Conservation (phyloP, 2,113 vertebrate genomes). For the Lonchura striata region DNA sequence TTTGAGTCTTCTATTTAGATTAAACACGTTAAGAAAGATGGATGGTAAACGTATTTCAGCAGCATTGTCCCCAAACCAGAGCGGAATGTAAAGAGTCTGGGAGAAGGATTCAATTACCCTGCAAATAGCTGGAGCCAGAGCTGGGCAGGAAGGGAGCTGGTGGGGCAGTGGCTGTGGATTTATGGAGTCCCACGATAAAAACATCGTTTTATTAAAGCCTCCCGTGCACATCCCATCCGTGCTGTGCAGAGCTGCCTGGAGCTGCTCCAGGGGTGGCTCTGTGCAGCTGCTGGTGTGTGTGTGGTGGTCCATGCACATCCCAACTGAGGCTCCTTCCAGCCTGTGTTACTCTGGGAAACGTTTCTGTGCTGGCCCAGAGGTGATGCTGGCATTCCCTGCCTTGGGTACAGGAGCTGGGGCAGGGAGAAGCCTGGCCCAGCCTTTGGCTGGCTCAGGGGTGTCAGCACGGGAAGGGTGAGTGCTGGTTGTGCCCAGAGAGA, state of each 20-base stretch:
- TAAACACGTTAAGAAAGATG: constrained; percentile 90
- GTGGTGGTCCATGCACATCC: rapidly evolving
- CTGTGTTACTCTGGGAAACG: rapidly evolving
- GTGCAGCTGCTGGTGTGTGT: rapidly evolving
- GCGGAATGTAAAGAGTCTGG: constrained; percentile 82
- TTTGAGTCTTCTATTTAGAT: constrained; percentile 89
- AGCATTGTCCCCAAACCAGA: constrained; percentile 84
- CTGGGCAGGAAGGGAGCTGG: constrained; percentile 41
- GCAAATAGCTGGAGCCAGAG: constrained; percentile 69
- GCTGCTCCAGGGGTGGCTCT: rapidly evolving
- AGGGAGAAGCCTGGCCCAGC: neutral
- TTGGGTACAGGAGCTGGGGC: neutral
- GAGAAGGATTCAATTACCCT: constrained; percentile 83
- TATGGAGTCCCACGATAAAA: constrained; percentile 80
- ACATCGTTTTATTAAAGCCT: constrained; percentile 16
- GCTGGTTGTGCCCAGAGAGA: neutral
- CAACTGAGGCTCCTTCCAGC: rapidly evolving
- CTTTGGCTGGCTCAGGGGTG: neutral
- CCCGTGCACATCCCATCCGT: neutral
- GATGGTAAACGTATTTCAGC: constrained; percentile 81
- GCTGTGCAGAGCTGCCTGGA: rapidly evolving
- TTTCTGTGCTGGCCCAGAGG: neutral
- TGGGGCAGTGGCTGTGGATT: constrained; percentile 64
- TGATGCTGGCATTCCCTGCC: rapidly evolving
- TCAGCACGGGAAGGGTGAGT: neutral